Conservation (phyloP, 2,888 invertebrate species). For the Chaitophorus viminalis region DNA sequence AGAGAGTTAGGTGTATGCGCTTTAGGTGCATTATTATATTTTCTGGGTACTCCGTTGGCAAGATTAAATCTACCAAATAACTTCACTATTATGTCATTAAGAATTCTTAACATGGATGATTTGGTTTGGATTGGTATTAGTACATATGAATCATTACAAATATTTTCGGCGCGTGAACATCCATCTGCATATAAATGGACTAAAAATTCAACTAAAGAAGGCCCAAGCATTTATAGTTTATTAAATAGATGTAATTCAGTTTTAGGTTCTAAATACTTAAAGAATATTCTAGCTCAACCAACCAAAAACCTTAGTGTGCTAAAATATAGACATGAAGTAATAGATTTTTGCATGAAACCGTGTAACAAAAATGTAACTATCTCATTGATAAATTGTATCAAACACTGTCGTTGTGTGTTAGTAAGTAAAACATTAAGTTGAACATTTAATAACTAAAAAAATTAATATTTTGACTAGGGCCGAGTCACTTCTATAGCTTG, state of each 20-base stretch:
- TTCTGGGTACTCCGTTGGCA: conserved; percentile 70
- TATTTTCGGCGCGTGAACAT: conserved; percentile 78
- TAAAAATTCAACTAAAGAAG: conserved; percentile 73
- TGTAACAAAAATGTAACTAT: conserved; percentile 52
- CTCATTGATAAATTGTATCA: conserved; percentile 56
- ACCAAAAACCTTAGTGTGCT: conserved; percentile 56
- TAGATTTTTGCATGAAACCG: conserved; percentile 60
- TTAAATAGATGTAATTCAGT: conserved; percentile 75
- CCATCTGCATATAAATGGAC: conserved; percentile 78
- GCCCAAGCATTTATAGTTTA: conserved; percentile 78
- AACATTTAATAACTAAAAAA: no score
- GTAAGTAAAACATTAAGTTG: conserved; percentile 43
- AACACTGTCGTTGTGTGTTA: conserved; percentile 48
- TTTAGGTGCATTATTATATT: conserved; percentile 77
- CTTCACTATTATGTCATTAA: conserved; percentile 62
- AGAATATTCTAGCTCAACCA: conserved; percentile 61
- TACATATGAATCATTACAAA: conserved; percentile 79
- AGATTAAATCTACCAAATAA: conserved; percentile 36
- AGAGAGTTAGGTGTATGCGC: conserved; percentile 76
- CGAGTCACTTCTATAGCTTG: no score
- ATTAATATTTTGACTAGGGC: no score
- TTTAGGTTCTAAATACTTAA: conserved; percentile 57
- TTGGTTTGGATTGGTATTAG: conserved; percentile 78
- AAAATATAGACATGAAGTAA: conserved; percentile 62
- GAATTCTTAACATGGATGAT: conserved; percentile 71